Evolutionary conservation across 1,140 invertebrate species (phyloP).

Genomic region (Sarcophaga peregrina): DNA sequence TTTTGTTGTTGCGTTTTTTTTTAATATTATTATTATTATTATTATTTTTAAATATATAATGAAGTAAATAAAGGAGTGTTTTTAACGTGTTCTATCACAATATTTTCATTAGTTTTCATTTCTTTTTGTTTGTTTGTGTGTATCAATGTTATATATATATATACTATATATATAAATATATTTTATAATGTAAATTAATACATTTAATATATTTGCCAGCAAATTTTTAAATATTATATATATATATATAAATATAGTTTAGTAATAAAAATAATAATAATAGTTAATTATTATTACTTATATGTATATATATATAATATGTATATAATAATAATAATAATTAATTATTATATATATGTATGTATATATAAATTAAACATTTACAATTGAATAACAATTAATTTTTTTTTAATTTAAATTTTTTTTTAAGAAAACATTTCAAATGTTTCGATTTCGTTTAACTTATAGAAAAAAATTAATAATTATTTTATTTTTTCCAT

Average conservation of each 20-base stretch:
- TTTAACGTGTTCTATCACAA: constrained; percentile 41
- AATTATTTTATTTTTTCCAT: no score
- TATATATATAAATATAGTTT: background rate
- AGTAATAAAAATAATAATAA: background rate
- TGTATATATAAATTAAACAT: constrained; percentile 55
- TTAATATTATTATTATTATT: constrained; percentile 28
- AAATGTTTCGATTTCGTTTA: background rate
- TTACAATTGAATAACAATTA: constrained; percentile 17
- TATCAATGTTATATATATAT: constrained; percentile 2
- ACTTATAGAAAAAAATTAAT: background rate
- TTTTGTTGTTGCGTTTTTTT: constrained; percentile 42
- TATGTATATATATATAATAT: background rate
- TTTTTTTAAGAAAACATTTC: background rate
- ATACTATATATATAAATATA: constrained; percentile 26
- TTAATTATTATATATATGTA: background rate
- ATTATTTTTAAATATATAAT: constrained; percentile 8
- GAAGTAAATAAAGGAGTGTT: constrained; percentile 43
- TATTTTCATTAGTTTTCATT: constrained; percentile 39
- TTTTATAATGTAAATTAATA: constrained; percentile 20
- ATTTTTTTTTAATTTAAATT: background rate
- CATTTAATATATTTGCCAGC: constrained; percentile 34
- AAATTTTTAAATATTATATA: constrained; percentile 34
- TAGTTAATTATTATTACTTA: background rate
- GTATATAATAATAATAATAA: background rate
- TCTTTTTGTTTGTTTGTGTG: constrained; percentile 33